These are phyloP conservation scores for Oscheius sp. DNA, from an alignment of 2,888 invertebrate species.

Conservation along the genomic window DNA sequence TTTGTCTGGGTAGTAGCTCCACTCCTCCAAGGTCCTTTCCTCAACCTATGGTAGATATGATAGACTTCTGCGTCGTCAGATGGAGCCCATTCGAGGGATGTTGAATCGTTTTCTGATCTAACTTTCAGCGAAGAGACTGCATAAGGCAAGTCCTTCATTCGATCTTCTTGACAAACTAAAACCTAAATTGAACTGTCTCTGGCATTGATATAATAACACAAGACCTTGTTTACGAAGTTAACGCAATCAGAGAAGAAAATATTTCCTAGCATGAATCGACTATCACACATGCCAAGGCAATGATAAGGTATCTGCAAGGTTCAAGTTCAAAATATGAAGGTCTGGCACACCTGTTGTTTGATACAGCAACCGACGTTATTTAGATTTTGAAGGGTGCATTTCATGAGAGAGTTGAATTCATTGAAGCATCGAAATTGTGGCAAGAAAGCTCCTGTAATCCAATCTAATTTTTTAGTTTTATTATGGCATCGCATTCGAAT, in stretches of 20 bases:
- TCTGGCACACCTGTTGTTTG: constrained; percentile 31
- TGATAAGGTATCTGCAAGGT: constrained; percentile 40
- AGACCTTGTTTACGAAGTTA: constrained; percentile 22
- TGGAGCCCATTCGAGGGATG: constrained; percentile 31
- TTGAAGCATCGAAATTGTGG: constrained; percentile 30
- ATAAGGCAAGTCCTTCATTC: constrained; percentile 29
- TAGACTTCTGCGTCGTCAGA: constrained; percentile 34
- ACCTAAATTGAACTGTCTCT: constrained; percentile 31
- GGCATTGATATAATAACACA: neutral
- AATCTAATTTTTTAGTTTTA: neutral
- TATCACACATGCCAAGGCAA: constrained; percentile 53
- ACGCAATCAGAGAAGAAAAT: constrained; percentile 19
- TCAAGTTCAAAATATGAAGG: neutral
- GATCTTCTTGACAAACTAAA: constrained; percentile 39
- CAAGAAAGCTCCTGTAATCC: constrained; percentile 30
- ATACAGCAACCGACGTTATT: constrained; percentile 48
- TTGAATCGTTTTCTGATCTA: neutral
- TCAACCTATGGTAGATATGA: constrained; percentile 35
- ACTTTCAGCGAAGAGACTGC: constrained; percentile 29
- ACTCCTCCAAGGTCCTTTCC: constrained; percentile 25
- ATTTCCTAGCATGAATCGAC: constrained; percentile 7
- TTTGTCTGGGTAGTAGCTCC: constrained; percentile 16
- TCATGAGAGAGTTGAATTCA: constrained; percentile 40
- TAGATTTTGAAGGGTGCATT: constrained; percentile 34
- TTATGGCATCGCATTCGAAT: neutral